Percentiles rank a stretch among this genome's conserved stretches.
Conservation (phyloP, 2,888 invertebrate genomes). For the Oscheius sp. region DNA sequence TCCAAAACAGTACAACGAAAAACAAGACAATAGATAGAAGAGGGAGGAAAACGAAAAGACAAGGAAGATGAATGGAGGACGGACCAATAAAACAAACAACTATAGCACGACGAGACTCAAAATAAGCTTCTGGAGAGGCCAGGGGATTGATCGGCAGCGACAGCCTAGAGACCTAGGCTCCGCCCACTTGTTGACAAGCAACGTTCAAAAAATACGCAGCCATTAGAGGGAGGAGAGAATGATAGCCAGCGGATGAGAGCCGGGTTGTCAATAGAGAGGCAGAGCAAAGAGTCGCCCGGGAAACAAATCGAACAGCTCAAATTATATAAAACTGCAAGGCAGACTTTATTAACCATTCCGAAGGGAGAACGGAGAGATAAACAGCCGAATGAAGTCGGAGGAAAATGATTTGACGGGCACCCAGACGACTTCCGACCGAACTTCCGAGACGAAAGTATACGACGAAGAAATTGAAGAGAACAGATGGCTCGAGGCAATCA, state of each 20-base stretch:
- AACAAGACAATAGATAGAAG: not conserved
- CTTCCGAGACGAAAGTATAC: too few species aligned
- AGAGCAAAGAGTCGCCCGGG: not conserved
- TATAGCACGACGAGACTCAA: conserved; percentile 1
- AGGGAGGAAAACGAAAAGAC: conserved; percentile 85
- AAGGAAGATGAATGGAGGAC: conserved; percentile 79
- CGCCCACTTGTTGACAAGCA: conserved; percentile 31
- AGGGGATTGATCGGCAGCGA: conserved; percentile 21
- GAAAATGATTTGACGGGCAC: not conserved
- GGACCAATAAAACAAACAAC: conserved; percentile 14
- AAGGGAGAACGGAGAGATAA: too few species aligned
- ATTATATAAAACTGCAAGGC: not conserved
- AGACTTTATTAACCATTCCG: too few species aligned
- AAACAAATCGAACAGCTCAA: not conserved
- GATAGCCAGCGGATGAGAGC: not conserved
- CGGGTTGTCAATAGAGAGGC: conserved; percentile 1
- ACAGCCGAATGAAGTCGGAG: too few species aligned
- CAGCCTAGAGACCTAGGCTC: conserved; percentile 2
- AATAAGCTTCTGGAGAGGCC: conserved; percentile 26
- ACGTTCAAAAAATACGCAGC: not conserved
- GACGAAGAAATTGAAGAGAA: not conserved
- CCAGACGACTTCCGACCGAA: not conserved
- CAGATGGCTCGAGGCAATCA: not conserved
- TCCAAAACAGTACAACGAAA: too few species aligned
- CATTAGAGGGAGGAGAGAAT: not conserved